phyloP scores from a whole-genome alignment of 2,888 invertebrate genomes.

The Charanyca ferruginea region DNA sequence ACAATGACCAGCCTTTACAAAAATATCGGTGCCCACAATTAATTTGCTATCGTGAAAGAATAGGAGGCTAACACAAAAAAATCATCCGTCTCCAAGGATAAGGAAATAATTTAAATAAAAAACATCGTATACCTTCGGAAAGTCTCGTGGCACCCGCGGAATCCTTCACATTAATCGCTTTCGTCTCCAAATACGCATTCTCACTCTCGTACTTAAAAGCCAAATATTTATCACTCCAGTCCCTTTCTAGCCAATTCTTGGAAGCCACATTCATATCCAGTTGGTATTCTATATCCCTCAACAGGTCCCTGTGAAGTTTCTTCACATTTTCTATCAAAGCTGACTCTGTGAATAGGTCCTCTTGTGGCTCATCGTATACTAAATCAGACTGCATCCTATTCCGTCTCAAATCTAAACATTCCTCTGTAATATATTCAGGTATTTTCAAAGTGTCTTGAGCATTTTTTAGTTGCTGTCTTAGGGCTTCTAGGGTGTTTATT shows the following conservation, averaged over 20 bases:
- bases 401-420: constrained; percentile 93
- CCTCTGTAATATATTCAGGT: constrained; percentile 90
- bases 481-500: constrained; percentile 79
- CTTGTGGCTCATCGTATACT: constrained; percentile 94
- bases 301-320: constrained; percentile 91
- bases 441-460: constrained; percentile 82
- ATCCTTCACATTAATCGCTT: constrained; percentile 93
- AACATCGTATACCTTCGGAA: constrained; percentile 88
- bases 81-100: too few species aligned
- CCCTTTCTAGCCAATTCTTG: constrained; percentile 95
- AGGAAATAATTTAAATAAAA: neutral
- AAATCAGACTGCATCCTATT: constrained; percentile 94
- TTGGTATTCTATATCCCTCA: constrained; percentile 93
- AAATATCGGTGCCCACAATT: too few species aligned
- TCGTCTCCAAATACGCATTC: constrained; percentile 93
- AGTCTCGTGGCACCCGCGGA: constrained; percentile 95
- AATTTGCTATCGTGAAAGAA: too few species aligned
- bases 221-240: constrained; percentile 97
- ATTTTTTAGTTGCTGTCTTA: constrained; percentile 86
- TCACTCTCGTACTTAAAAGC: constrained; percentile 94
- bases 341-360: constrained; percentile 94
- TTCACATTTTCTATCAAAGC: constrained; percentile 93
- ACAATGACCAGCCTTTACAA: too few species aligned
- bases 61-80: too few species aligned
- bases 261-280: constrained; percentile 94